phyloP scores from a whole-genome alignment of 2,797 vertebrate genomes.

The Tangara arthus region DNA sequence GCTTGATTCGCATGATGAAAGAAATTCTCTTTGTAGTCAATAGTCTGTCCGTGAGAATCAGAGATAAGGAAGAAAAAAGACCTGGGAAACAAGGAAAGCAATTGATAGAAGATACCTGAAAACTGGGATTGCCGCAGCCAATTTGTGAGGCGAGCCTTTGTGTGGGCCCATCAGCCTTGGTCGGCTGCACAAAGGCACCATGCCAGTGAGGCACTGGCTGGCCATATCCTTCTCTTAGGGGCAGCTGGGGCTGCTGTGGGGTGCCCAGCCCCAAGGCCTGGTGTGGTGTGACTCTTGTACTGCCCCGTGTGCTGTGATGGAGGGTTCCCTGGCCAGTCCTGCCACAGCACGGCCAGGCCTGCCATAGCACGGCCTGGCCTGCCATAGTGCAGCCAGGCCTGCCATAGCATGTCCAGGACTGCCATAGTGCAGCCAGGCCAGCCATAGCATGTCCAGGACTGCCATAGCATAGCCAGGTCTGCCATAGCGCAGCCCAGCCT shows the following conservation, averaged over 20 bases:
- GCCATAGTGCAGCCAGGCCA: too few relatives aligned
- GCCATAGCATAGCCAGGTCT: too few relatives aligned
- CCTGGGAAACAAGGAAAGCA: fast-evolving
- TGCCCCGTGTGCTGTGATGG: fast-evolving
- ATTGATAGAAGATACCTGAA: fast-evolving
- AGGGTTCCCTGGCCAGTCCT: too few relatives aligned
- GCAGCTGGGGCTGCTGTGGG: fast-evolving
- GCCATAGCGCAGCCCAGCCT: too few relatives aligned
- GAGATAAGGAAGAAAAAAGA: background rate
- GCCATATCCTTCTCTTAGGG: fast-evolving
- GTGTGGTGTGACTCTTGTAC: fast-evolving
- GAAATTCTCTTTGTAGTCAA: background rate
- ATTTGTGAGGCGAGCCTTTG: fast-evolving
- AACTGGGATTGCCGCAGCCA: fast-evolving
- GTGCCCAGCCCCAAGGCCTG: too few relatives aligned
- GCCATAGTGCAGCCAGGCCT: too few relatives aligned
- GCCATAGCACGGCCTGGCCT: too few relatives aligned
- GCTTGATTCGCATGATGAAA: background rate
- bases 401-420: too few relatives aligned
- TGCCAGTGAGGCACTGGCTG: fast-evolving
- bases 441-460: too few relatives aligned
- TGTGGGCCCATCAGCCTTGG: fast-evolving
- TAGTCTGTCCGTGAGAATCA: background rate
- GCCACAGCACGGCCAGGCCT: too few relatives aligned
- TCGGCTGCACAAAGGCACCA: fast-evolving